Evolutionary conservation across 2,113 vertebrate genomes (phyloP).

Genomic region (Trogon surrucura): DNA sequence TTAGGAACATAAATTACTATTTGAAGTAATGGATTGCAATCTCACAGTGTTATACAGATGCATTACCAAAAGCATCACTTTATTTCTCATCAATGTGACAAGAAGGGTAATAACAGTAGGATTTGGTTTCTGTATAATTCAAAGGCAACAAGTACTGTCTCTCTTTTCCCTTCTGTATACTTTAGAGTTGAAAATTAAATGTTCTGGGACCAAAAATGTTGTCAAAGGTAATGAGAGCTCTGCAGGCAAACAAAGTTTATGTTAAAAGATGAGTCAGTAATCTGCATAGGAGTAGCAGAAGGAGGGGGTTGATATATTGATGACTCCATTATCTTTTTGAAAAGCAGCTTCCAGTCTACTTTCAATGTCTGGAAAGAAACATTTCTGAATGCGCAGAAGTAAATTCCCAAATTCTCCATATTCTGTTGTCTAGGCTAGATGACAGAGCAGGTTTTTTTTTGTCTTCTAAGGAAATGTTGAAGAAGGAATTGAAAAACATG

Average conservation of each 20-base stretch:
- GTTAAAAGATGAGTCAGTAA: slow-evolving; percentile 66
- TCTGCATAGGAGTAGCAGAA: slow-evolving; percentile 60
- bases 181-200: slow-evolving; percentile 68
- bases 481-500: not conserved
- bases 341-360: not conserved
- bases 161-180: slow-evolving; percentile 16
- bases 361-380: not conserved
- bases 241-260: slow-evolving; percentile 49
- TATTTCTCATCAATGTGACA: slow-evolving; percentile 15
- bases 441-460: not conserved
- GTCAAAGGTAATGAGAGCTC: slow-evolving; percentile 71
- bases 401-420: not conserved
- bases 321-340: slow-evolving; percentile 24
- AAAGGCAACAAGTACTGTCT: slow-evolving; percentile 14
- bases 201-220: slow-evolving; percentile 68
- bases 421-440: not conserved
- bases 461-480: not conserved
- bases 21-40: slow-evolving; percentile 24
- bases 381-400: not conserved
- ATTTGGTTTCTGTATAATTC: slow-evolving; percentile 27
- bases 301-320: slow-evolving; percentile 11
- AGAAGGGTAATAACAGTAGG: slow-evolving; percentile 39
- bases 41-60: not conserved
- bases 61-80: slow-evolving; percentile 13
- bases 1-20: not conserved